Conservation (phyloP, 2,113 vertebrate species). For the Dasyornis broadbenti region DNA sequence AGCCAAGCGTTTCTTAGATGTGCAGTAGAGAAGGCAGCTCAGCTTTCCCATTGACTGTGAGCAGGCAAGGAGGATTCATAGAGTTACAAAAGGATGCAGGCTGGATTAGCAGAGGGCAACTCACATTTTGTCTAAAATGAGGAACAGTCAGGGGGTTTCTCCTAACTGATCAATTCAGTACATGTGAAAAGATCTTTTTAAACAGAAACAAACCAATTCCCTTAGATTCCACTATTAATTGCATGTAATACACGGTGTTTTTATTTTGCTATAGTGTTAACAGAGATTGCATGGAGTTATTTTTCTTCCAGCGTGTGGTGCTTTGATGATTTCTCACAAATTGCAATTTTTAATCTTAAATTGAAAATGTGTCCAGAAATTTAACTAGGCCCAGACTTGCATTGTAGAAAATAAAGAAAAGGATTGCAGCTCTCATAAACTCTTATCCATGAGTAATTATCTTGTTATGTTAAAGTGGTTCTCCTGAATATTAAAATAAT, state of each 20-base stretch:
- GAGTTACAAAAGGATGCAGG: not conserved
- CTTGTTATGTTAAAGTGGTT: conserved; percentile 67
- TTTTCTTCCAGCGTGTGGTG: conserved; percentile 39
- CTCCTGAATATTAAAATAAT: conserved; percentile 75
- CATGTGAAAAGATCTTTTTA: not conserved
- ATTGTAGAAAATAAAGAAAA: conserved; percentile 50
- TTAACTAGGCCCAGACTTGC: conserved; percentile 34
- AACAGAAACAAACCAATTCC: not conserved
- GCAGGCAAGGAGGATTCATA: not conserved
- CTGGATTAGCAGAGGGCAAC: not conserved
- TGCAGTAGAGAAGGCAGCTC: not conserved
- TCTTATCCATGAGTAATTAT: conserved; percentile 64
- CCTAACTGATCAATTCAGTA: not conserved
- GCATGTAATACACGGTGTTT: not conserved
- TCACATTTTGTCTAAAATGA: not conserved
- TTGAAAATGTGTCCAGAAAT: conserved; percentile 58
- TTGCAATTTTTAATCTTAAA: conserved; percentile 63
- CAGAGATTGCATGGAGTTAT: conserved; percentile 47
- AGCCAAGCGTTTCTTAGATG: not conserved
- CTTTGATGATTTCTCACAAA: conserved; percentile 64
- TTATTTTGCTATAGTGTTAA: conserved; percentile 25
- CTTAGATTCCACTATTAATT: conserved; percentile 44
- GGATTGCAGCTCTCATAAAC: conserved; percentile 42
- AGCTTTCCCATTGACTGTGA: not conserved
- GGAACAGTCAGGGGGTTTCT: not conserved